These are phyloP conservation scores for Trilocha varians DNA, from an alignment of 2,888 invertebrate genomes.

Conservation along the genomic window DNA sequence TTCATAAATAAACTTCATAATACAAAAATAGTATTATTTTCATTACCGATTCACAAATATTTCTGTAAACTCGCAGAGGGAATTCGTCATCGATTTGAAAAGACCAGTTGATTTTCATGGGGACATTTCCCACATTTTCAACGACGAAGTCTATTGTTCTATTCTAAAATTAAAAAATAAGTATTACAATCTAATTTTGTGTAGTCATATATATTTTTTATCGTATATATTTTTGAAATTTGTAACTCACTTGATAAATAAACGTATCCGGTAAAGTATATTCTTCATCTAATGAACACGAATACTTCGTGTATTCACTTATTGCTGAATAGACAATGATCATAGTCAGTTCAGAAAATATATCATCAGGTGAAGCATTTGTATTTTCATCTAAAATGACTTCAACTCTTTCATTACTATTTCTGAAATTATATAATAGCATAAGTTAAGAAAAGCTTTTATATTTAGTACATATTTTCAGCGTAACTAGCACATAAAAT, in stretches of 20 bases:
- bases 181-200: neutral
- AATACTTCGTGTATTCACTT: conserved; percentile 68
- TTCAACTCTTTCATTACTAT: conserved; percentile 42
- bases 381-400: conserved; percentile 36
- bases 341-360: conserved; percentile 41
- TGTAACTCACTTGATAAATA: conserved; percentile 54
- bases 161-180: conserved; percentile 24
- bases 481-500: neutral
- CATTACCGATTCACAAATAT: conserved; percentile 18
- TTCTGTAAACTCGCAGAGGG: conserved; percentile 48
- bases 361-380: conserved; percentile 21
- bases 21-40: conserved; percentile 1
- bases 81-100: conserved; percentile 57
- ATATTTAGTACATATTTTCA: neutral
- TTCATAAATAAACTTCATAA: too few relatives aligned
- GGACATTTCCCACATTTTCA: conserved; percentile 47
- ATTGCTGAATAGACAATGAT: conserved; percentile 61
- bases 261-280: conserved; percentile 69
- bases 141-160: conserved; percentile 45
- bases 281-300: conserved; percentile 45
- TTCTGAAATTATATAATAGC: conserved; percentile 23
- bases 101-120: conserved; percentile 52
- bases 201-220: too few relatives aligned
- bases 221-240: too few relatives aligned
- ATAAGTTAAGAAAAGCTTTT: neutral